Percentiles rank a stretch among this genome's conserved stretches.
Evolutionary conservation across 2,888 invertebrate genomes (phyloP).

Genomic region (Agriotes lineatus): DNA sequence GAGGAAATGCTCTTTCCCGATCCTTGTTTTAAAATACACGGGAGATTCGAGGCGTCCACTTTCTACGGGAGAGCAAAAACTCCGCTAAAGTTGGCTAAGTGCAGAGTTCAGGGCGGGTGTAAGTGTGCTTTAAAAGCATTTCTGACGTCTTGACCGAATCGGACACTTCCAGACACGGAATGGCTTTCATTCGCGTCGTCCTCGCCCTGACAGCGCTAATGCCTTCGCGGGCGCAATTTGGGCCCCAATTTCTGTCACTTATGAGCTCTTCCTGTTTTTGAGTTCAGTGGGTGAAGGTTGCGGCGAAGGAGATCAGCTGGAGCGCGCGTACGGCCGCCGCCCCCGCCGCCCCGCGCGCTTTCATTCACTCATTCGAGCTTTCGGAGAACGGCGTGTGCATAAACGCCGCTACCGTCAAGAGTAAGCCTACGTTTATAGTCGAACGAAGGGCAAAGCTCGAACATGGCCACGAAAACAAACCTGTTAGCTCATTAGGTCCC

Average conservation of each 20-base stretch:
- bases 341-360: constrained; percentile 51
- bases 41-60: constrained; percentile 57
- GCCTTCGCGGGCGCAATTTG: constrained; percentile 44
- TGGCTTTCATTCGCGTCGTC: constrained; percentile 65
- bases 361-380: constrained; percentile 56
- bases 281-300: constrained; percentile 64
- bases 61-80: constrained; percentile 50
- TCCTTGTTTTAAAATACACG: constrained; percentile 61
- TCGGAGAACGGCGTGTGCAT: constrained; percentile 52
- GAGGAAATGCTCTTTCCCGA: constrained; percentile 60
- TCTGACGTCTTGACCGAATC: constrained; percentile 68
- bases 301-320: constrained; percentile 51
- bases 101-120: constrained; percentile 50
- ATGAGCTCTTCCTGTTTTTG: constrained; percentile 57
- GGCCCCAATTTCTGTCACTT: constrained; percentile 34
- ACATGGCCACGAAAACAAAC: no score
- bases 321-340: constrained; percentile 54
- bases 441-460: no score
- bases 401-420: constrained; percentile 43
- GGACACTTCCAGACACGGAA: constrained; percentile 67
- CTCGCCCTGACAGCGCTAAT: constrained; percentile 47
- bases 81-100: constrained; percentile 51
- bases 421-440: no score
- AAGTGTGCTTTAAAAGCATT: constrained; percentile 68
- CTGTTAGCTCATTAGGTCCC: no score